Evolutionary conservation across 2,797 vertebrate species (phyloP).

Genomic region (Microcaecilia unicolor): DNA sequence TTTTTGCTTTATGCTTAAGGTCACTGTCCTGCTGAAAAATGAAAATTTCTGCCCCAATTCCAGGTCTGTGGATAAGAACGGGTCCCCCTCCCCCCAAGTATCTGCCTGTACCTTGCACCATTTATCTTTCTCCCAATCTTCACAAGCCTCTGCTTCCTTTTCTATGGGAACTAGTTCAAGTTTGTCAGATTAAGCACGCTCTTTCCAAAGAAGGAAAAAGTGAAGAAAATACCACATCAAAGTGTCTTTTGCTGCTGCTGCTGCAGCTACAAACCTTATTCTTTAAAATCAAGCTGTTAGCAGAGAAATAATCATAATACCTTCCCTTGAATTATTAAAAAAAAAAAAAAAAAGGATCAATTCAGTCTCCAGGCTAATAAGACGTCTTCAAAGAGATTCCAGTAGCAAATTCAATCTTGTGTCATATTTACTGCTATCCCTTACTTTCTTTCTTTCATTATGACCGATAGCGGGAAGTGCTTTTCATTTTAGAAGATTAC

Average conservation of each 20-base stretch:
- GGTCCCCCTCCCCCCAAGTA: too few species aligned
- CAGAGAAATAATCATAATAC: slow-evolving; percentile 9
- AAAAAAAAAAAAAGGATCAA: slow-evolving; percentile 11
- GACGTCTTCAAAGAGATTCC: slow-evolving; percentile 14
- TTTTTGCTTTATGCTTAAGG: too few species aligned
- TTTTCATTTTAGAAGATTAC: slow-evolving; percentile 18
- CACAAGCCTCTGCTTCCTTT: too few species aligned
- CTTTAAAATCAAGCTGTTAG: not conserved
- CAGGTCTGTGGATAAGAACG: too few species aligned
- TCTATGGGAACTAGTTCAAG: too few species aligned
- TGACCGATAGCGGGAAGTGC: not conserved
- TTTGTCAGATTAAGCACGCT: too few species aligned
- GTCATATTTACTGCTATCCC: slow-evolving; percentile 17
- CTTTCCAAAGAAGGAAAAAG: too few species aligned
- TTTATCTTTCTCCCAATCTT: too few species aligned
- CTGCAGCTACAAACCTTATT: not conserved
- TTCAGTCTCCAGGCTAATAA: slow-evolving; percentile 11
- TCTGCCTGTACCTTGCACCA: too few species aligned
- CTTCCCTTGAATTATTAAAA: not conserved
- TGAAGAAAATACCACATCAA: slow-evolving; percentile 1
- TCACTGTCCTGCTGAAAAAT: too few species aligned
- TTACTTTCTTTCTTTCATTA: slow-evolving; percentile 11
- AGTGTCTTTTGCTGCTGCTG: not conserved
- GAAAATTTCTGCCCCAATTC: too few species aligned
- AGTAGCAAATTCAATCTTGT: slow-evolving; percentile 20